Evolutionary conservation across 2,113 vertebrate genomes (phyloP), one percentile per base, ranked within the genome.

Genomic region (Spea bombifrons): DNA sequence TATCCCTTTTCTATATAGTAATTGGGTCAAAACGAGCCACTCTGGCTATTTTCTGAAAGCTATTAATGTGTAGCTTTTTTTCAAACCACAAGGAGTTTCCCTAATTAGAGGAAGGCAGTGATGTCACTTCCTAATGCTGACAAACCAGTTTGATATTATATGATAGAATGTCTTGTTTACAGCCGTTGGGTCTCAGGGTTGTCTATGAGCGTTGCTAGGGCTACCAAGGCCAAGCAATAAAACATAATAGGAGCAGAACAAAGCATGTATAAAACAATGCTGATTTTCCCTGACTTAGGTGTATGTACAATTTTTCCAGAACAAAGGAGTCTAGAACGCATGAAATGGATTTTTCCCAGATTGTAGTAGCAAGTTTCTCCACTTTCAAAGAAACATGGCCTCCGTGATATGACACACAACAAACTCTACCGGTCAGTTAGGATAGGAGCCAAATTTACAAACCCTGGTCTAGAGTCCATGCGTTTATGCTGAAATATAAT

Each of bases 71-170:
- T 92, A 83, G 83, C 88, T 85, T 30, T 30, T 30, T 90, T 90
- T 87, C 89, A 84, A 90, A 92, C 89, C 78, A 83, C 81, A 82
- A 92, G 91, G 90, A 90, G 90, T 92, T 92, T 92, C 92, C 92
- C 89, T 81, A 87, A 77, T 85, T 82, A 84, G 88, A 87, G 84
- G 84, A 89, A 82, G 15, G 86, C 87, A 82, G 81, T 81, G 85
- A 86, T 89, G 90, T 91, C 89, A 91, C 89, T 93, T 93, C 92
- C 92, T 92, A 88, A 79, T 90, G 89, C 90, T 92, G 91, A 91
- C 89, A 92, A 89, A 88, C 88, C 88, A 86, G 87, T 91, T 90
- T 90, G 84, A 87, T 85, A 86, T 2, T 0, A 64, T 73, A 45
- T 16, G 4, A 70, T 17, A 63, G 5, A 17, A 72, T 66, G 70